phyloP scores from a whole-genome alignment of 2,888 invertebrate species.

The Salticus scenicus region DNA sequence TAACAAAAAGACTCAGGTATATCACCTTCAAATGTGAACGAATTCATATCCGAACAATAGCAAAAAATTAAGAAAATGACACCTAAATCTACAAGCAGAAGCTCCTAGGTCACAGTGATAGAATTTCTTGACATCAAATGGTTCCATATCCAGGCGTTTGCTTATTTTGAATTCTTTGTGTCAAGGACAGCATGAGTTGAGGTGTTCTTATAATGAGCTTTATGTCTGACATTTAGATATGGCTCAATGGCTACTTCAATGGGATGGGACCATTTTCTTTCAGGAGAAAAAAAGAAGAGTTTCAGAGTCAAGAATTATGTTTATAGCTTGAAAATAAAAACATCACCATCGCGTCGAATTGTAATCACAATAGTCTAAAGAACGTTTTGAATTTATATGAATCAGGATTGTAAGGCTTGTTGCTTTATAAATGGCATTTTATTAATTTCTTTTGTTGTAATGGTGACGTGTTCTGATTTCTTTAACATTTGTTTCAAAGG shows the following conservation, averaged over 20 bases:
- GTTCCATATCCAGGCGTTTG: too few relatives aligned
- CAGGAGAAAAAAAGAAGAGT: too few relatives aligned
- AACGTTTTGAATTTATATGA: not conserved
- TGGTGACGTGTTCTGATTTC: not conserved
- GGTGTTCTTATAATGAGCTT: not conserved
- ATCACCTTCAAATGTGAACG: too few relatives aligned
- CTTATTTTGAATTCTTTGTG: not conserved
- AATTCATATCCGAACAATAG: not conserved
- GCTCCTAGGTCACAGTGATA: not conserved
- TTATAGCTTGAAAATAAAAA: too few relatives aligned
- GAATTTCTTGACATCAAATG: not conserved
- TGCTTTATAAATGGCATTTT: not conserved
- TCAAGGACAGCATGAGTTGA: not conserved
- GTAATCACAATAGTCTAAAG: not conserved
- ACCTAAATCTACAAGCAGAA: not conserved
- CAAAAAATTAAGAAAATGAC: not conserved
- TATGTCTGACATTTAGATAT: not conserved
- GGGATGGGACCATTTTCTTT: not conserved
- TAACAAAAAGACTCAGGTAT: too few relatives aligned
- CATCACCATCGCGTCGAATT: too few relatives aligned
- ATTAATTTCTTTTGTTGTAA: not conserved
- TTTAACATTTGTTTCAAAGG: too few relatives aligned
- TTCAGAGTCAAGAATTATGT: too few relatives aligned
- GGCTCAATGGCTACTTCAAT: not conserved
- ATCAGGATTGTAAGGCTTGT: not conserved